phyloP scores from a whole-genome alignment of 2,888 invertebrate genomes.

The Meloe dianella region DNA sequence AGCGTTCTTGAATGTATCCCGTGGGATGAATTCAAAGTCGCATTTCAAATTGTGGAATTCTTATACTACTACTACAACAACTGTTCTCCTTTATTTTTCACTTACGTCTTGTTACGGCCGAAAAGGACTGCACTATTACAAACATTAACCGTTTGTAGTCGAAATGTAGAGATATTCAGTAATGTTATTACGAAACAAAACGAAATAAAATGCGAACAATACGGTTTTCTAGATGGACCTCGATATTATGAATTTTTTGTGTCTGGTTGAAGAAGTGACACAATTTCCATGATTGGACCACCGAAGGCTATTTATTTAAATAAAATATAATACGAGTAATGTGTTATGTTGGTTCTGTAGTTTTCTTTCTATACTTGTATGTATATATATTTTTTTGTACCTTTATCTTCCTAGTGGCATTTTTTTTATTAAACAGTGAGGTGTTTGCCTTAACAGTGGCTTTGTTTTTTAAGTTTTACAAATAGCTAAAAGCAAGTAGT shows the following conservation, averaged over 20 bases:
- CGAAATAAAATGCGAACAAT: background rate
- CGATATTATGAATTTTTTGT: constrained; percentile 34
- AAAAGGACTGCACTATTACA: constrained; percentile 19
- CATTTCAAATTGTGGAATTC: constrained; percentile 47
- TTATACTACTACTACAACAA: no score
- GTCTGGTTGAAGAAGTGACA: constrained; percentile 32
- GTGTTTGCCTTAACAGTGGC: background rate
- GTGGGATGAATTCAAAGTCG: constrained; percentile 45
- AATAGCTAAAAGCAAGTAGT: background rate
- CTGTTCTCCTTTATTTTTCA: constrained; percentile 38
- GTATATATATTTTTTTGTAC: background rate
- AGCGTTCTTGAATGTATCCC: constrained; percentile 33
- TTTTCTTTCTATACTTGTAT: background rate
- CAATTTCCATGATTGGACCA: constrained; percentile 33
- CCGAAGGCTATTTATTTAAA: constrained; percentile 27
- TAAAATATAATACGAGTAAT: constrained; percentile 26
- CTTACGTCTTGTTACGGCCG: constrained; percentile 36
- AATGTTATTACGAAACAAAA: background rate
- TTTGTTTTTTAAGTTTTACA: background rate
- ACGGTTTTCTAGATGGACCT: constrained; percentile 13
- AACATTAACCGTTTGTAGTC: constrained; percentile 9
- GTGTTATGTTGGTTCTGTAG: background rate
- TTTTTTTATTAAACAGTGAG: background rate
- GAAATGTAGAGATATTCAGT: background rate
- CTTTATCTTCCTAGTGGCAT: background rate